These are phyloP conservation scores for Yoshiicerus persimilis DNA, from an alignment of 1,140 invertebrate species.

Conservation along the genomic window DNA sequence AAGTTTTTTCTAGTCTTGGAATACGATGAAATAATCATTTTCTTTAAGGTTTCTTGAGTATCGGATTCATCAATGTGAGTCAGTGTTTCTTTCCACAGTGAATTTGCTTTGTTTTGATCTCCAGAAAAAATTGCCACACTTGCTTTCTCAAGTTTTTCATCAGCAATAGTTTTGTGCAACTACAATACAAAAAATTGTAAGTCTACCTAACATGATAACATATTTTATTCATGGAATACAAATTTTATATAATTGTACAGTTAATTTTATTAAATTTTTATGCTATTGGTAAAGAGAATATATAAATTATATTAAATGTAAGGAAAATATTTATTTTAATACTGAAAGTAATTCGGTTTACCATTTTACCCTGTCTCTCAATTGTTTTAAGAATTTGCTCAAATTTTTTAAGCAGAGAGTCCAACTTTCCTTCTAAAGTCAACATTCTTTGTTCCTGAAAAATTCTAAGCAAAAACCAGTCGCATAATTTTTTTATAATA, in stretches of 20 bases:
- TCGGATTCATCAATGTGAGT: not conserved
- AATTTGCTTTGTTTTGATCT: not conserved
- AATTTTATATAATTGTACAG: no score
- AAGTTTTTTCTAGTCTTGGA: not conserved
- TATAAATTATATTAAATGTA: no score
- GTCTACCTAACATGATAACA: no score
- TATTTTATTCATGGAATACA: no score
- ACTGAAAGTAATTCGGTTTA: not conserved
- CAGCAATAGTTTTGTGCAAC: conserved; percentile 25
- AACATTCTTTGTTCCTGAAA: not conserved
- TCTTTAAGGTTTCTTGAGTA: not conserved
- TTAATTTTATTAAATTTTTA: no score
- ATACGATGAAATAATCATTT: not conserved
- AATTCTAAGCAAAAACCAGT: not conserved
- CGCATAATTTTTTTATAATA: no score
- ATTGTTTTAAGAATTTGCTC: not conserved
- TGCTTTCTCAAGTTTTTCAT: conserved; percentile 10
- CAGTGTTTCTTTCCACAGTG: conserved; percentile 15
- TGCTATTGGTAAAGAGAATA: no score
- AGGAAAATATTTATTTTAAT: no score
- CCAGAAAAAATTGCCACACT: not conserved
- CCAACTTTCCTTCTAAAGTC: not conserved
- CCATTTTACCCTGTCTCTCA: not conserved
- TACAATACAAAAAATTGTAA: not conserved
- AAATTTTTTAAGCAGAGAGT: not conserved